Evolutionary conservation across 1,140 invertebrate species (phyloP), one percentile per base, ranked within the genome.

Genomic region (Papilio polyxenes): DNA sequence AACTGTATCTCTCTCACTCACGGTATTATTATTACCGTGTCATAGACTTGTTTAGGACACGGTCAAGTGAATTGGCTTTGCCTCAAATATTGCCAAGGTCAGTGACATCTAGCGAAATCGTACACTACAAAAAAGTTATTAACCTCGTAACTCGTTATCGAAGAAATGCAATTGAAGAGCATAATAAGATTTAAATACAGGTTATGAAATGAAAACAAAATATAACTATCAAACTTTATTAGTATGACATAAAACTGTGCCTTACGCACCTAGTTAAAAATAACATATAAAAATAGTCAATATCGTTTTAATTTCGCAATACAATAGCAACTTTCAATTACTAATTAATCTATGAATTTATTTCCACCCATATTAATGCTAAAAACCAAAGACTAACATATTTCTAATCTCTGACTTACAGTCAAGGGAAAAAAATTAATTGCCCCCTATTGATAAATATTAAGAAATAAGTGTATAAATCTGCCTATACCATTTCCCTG

Each of bases 141-240:
- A 59, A 6, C 56, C 56, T 59, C 56, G 7, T 59, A n/a, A 59
- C 56, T 59, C 56, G 7, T 59, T 59, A 59, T 51, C 13, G 49
- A 51, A 51, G 3, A 51, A 17, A 59, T 56, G 53, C 11, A 59
- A 59, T 9, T 8, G 4, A n/a, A 15, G 13, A 5, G 3, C 23
- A n/a, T n/a, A n/a, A 9, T 7, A 37, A 37, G 31, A 31, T 8
- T 15, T n/a, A 75, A 1, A 20, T 37, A 49, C 8, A 76, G 40
- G 49, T 31, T 51, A 76, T 3, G 15, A 53, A 76, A 76, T 51
- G 15, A 53, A 76, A 76, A 76, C n/a, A 17, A 23, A 17, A 51
- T 69, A 79, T 62, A 80, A 80, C 82, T 72, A 83, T 77, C 82
- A 86, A 85, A 88, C 84, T 88, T 88, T 87, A 88, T 88, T 88